Base-by-base conservation (phyloP, 2,113 vertebrate species). In the Bagarius yarrelli region DNA sequence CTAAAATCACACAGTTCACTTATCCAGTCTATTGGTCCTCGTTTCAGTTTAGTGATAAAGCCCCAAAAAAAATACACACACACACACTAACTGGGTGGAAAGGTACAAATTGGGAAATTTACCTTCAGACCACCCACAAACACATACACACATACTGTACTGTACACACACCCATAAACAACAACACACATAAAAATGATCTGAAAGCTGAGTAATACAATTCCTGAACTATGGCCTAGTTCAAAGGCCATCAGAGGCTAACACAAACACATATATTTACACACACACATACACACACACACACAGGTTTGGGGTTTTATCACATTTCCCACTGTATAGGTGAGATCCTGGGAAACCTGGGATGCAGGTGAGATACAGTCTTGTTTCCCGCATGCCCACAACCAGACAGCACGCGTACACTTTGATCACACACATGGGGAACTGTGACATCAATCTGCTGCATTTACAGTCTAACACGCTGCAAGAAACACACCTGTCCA, bases 41-140 rank as follows among this genome's bases (percentile, higher is more conserved):
- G 78, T 80, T 80, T 80, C 78, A 80, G 53, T 80, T 80, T 66
- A 60, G 21, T 23, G 18, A 12, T 25, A 5, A 34, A 21, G 4
- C 18, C 55, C 21, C 23, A n/a, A 25, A 15, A 27, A 27, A 56
- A 74, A 47, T 55, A 36, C 18, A 64, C 32, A 9, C 16, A 11
- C 14, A 61, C 59, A 61, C 25, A 61, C 27, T 6, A 5, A 32
- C n/a, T 60, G 57, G 57, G 12, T 16, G 25, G 57, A 27, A 27
- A 60, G 13, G n/a, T 15, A 4, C 8, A 11, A n/a, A 23, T n/a
- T 57, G 1, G 12, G 56, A 57, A 57, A 23, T 25, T 57, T 21
- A n/a, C 56, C 23, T 57, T 12, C 23, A n/a, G 56, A n/a, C 2
- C 56, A 57, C 21, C 23, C n/a, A 59, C 1, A n/a, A 8, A 60